Evolutionary conservation across 2,797 vertebrate species (phyloP), one percentile per base, ranked within the genome.

Genomic region (Ambastaia sidthimunki): DNA sequence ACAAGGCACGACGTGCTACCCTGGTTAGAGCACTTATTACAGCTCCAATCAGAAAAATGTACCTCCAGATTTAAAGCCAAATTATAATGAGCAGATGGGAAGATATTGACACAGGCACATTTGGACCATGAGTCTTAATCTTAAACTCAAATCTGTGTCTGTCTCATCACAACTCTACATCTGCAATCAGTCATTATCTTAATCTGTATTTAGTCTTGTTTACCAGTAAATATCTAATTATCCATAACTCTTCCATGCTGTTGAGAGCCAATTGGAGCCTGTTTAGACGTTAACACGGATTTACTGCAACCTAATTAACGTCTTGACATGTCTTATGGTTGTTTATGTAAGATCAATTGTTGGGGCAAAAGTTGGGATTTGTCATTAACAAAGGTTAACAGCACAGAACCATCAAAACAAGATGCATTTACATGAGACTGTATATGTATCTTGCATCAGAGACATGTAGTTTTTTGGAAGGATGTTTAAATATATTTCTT

Each of bases 1-100:
- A 44, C 37, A 54, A n/a, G 18, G 67, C 52, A 18, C 25, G 25
- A 41, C 65, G 59, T 79, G 71, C 75, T n/a, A 37, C 50, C 9
- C 19, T 4, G 47, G 63, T 59, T 31, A 52, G 59, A 59, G 23
- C 7, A 18, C 23, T 19, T 67, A 76, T 79, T 79, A 71, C 1
- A 16, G 25, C 54, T 65, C 23, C 44, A 52, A 72, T 57, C 60
- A 72, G 62, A 66, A 62, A 48, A 65, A 76, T 76, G 63, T 81
- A 55, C 44, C 47, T 57, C 55, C 48, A 67, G 50, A 23, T 74
- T 47, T 82, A 62, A 19, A 72, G 69, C 65, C 55, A 65, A 34
- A 71, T 71, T n/a, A 19, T 34, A 21, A 74, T 73, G 21, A 37
- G 10, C 37, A 44, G 25, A 67, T 74, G 66, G 52, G 70, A 21